These are phyloP conservation scores for Oscheius sp. DNA, from an alignment of 2,888 invertebrate genomes.

Conservation along the genomic window DNA sequence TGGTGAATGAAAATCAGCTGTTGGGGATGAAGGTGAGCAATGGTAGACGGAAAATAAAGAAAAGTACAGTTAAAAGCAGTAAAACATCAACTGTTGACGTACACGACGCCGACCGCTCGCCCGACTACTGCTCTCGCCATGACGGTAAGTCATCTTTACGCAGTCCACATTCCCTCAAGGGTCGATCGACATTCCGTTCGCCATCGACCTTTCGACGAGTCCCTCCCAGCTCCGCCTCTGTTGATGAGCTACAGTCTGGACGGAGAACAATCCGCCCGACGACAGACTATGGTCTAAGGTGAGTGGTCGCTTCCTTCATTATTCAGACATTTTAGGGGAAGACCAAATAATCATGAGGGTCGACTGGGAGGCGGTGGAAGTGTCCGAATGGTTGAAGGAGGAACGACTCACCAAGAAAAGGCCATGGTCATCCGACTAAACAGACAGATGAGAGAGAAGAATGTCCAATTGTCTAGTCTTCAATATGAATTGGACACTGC, in stretches of 20 bases:
- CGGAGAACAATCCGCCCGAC: neutral
- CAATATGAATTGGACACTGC: constrained; percentile 51
- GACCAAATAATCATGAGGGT: neutral
- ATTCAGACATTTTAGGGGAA: neutral
- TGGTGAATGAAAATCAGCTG: constrained; percentile 49
- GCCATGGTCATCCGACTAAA: constrained; percentile 59
- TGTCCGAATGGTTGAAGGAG: constrained; percentile 16
- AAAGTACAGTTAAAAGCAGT: constrained; percentile 59
- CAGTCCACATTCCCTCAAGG: constrained; percentile 28
- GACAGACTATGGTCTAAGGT: neutral
- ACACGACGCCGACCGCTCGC: constrained; percentile 64
- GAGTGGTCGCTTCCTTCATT: neutral
- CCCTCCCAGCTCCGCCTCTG: constrained; percentile 20
- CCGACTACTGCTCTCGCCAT: constrained; percentile 55
- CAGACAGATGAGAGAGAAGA: constrained; percentile 51
- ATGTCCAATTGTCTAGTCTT: constrained; percentile 50
- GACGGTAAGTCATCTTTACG: constrained; percentile 41
- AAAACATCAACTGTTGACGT: constrained; percentile 67
- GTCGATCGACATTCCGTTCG: constrained; percentile 47
- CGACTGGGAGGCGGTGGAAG: neutral
- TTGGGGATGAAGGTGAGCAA: constrained; percentile 48
- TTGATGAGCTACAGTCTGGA: constrained; percentile 13
- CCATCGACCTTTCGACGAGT: constrained; percentile 28
- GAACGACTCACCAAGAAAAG: constrained; percentile 51
- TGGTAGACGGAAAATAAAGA: no score